Base-by-base conservation (phyloP, 2,888 invertebrate species). In the Drosophila infuscata region DNA sequence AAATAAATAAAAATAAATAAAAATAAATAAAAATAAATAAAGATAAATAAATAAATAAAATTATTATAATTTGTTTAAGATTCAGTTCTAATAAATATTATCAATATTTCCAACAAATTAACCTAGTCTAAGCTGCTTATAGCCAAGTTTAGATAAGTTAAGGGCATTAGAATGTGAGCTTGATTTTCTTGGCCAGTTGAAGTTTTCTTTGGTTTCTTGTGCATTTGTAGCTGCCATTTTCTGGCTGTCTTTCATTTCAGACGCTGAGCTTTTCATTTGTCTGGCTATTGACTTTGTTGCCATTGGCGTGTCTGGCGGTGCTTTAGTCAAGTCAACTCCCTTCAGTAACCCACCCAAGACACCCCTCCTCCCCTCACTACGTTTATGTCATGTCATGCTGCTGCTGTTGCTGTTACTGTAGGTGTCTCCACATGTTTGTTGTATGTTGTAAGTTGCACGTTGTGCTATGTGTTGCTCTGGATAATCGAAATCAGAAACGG, bases 231-330 rank as follows among this genome's bases (percentile, higher is more conserved):
- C 76, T 79, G 74, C 70, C 77, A 80, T 76, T 76, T 79, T 70
- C 70, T 51, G 64, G 56, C 67, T 78, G 75, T 59, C 67, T 67
- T 64, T 38, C 36, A 38, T 41, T 61, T 20, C 51, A 63, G 74
- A 68, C 60, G 67, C 54, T 65, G 64, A 87, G 88, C 85, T 83
- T 88, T 81, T 81, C 81, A 84, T 81, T 83, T 85, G 88, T 85
- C 83, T 88, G 85, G 85, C 83, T 85, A 85, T 85, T 85, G 88
- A 88, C 84, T 85, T 83, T 83, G 85, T 81, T 84, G 85, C 73
- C 81, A 79, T 77, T 88, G 84, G 88, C 85, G 88, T 88, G 84
- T 81, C 84, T 88, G 88, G 70, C 74, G 66, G 83, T 76, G 83
- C 86, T 85, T 88, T 77, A 72, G 88, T 61, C 70, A 48, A 59